These are phyloP conservation scores for Silurus meridionalis DNA, from an alignment of 2,113 vertebrate genomes.

Conservation along the genomic window DNA sequence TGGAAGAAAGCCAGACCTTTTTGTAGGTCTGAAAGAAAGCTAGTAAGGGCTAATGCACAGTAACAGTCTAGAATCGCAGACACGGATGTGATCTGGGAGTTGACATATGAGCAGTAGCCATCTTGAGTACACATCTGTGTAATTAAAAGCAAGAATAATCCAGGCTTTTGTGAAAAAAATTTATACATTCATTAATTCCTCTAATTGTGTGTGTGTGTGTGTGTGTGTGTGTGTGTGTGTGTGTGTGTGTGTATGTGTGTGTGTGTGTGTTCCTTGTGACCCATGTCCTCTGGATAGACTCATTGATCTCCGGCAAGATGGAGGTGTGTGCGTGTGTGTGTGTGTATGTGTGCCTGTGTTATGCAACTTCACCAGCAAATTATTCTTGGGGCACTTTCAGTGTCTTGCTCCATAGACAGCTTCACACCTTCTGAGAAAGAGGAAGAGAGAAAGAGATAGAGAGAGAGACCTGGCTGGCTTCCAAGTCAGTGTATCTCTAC, in stretches of 20 bases:
- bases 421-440: conserved; percentile 9
- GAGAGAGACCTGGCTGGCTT: conserved; percentile 21
- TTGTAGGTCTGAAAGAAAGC: no score
- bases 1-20: not conserved
- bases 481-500: conserved; percentile 34
- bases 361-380: conserved; percentile 1
- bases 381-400: conserved; percentile 16
- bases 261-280: not conserved
- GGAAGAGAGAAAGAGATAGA: conserved; percentile 27
- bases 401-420: conserved; percentile 3
- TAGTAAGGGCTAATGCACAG: not conserved
- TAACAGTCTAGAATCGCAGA: not conserved
- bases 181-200: not conserved
- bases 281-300: conserved; percentile 10
- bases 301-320: not conserved
- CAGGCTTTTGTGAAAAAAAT: not conserved
- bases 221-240: not conserved
- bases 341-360: conserved; percentile 21
- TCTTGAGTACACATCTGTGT: not conserved
- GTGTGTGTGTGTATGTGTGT: not conserved
- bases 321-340: conserved; percentile 5
- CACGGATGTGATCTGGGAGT: not conserved
- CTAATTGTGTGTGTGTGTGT: not conserved
- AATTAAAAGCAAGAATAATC: not conserved
- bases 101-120: no score